Percentiles rank a stretch among this genome's conserved stretches.
phyloP scores from a whole-genome alignment of 2,797 vertebrate species.

The Acanthurus leucopareius region DNA sequence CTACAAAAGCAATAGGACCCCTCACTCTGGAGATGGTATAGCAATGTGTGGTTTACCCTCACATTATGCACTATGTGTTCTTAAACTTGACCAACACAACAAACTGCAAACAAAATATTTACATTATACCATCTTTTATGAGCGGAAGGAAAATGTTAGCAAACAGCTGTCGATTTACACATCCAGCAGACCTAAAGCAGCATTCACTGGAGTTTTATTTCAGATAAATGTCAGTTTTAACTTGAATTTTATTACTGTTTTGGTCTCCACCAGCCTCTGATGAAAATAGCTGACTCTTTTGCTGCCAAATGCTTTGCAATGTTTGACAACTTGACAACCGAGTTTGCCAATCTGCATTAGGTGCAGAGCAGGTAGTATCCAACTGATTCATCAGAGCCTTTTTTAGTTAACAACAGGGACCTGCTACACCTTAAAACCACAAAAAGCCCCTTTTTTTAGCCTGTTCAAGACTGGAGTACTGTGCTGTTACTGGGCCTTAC shows the following conservation, averaged over 20 bases:
- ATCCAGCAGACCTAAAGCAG: not conserved
- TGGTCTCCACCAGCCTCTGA: not conserved
- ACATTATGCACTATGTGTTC: not conserved
- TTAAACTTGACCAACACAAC: too few species aligned
- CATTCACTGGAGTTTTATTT: not conserved
- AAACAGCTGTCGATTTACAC: not conserved
- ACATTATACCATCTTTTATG: too few species aligned
- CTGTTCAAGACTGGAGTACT: too few species aligned
- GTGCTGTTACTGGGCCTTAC: too few species aligned
- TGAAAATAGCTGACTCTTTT: not conserved
- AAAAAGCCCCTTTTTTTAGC: too few species aligned
- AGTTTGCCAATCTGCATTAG: not conserved
- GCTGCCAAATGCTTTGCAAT: not conserved
- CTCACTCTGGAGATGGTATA: not conserved
- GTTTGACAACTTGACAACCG: too few species aligned
- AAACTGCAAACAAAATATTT: too few species aligned
- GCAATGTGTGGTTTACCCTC: not conserved
- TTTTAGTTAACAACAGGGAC: not conserved
- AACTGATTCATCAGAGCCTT: not conserved
- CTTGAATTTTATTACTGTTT: not conserved
- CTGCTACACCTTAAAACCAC: not conserved
- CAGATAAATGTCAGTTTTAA: not conserved
- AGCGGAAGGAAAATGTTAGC: too few species aligned
- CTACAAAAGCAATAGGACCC: not conserved
- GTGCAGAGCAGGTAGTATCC: not conserved